These are phyloP conservation scores for Porites divaricata DNA, from an alignment of 92 coral and sea anemone genomes.

Conservation along the genomic window DNA sequence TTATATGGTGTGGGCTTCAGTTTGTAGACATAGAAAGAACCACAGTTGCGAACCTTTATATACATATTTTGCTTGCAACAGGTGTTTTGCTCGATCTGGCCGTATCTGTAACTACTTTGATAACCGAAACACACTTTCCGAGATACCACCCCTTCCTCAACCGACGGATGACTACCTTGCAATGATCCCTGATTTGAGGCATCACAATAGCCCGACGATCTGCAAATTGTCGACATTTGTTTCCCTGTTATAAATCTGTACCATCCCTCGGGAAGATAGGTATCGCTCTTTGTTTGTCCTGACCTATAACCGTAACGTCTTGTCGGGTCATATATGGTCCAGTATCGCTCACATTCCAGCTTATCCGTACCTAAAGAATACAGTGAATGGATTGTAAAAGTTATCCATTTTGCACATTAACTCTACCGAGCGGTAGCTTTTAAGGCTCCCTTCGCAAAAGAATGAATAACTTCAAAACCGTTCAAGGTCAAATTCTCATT, in stretches of 20 bases:
- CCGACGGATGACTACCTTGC: conserved; percentile 61
- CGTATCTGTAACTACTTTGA: neutral
- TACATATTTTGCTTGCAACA: conserved; percentile 26
- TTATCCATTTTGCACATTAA: no score
- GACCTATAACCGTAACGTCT: neutral
- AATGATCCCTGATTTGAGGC: conserved; percentile 67
- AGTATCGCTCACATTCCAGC: conserved; percentile 5
- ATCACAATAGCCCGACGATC: conserved; percentile 33
- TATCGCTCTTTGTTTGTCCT: conserved; percentile 20
- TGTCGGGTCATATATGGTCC: conserved; percentile 5
- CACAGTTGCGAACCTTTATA: conserved; percentile 83
- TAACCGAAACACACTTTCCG: conserved; percentile 73
- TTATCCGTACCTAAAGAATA: conserved; percentile 9
- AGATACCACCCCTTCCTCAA: conserved; percentile 60
- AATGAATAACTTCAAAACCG: no score
- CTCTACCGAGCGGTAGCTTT: no score
- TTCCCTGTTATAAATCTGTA: conserved; percentile 44
- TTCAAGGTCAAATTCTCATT: no score
- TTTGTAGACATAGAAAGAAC: conserved; percentile 76
- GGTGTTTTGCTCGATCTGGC: neutral
- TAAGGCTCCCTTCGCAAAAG: no score
- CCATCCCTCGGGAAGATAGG: conserved; percentile 47
- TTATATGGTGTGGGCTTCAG: conserved; percentile 47
- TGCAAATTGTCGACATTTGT: neutral
- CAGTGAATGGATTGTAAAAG: no score